phyloP scores from a whole-genome alignment of 2,797 vertebrate genomes.

The Spea hammondii region DNA sequence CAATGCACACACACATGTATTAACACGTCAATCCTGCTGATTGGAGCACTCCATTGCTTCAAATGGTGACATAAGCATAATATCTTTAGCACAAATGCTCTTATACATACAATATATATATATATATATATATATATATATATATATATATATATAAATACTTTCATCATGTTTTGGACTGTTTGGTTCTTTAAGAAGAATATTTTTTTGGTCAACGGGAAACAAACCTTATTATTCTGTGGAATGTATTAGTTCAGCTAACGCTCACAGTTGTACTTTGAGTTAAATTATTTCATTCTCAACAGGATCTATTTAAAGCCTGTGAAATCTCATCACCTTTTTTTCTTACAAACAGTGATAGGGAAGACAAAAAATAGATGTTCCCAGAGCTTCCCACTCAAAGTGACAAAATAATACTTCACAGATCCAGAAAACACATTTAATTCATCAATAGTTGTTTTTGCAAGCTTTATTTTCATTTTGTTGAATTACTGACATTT shows the following conservation, averaged over 20 bases:
- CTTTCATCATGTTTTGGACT: too few species aligned
- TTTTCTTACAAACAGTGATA: slow-evolving; percentile 30
- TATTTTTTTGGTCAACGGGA: not conserved
- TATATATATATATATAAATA: too few species aligned
- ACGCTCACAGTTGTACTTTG: not conserved
- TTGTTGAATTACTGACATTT: too few species aligned
- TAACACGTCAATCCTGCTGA: too few species aligned
- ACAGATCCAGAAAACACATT: not conserved
- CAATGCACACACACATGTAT: too few species aligned
- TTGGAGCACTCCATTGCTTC: too few species aligned
- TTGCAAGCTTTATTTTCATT: too few species aligned
- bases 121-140: too few species aligned
- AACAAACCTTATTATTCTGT: not conserved
- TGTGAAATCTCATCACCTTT: slow-evolving; percentile 20
- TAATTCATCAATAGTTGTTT: too few species aligned
- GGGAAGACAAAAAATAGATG: slow-evolving; percentile 37
- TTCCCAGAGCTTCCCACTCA: slow-evolving; percentile 41
- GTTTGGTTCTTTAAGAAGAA: not conserved
- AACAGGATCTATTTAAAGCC: slow-evolving; percentile 3
- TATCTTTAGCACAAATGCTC: too few species aligned
- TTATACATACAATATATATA: too few species aligned
- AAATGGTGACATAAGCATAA: too few species aligned
- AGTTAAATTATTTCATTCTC: not conserved
- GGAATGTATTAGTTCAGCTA: not conserved
- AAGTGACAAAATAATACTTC: slow-evolving; percentile 18